These are phyloP conservation scores for Engraulis encrasicolus DNA, from an alignment of 2,113 vertebrate genomes.

Conservation along the genomic window DNA sequence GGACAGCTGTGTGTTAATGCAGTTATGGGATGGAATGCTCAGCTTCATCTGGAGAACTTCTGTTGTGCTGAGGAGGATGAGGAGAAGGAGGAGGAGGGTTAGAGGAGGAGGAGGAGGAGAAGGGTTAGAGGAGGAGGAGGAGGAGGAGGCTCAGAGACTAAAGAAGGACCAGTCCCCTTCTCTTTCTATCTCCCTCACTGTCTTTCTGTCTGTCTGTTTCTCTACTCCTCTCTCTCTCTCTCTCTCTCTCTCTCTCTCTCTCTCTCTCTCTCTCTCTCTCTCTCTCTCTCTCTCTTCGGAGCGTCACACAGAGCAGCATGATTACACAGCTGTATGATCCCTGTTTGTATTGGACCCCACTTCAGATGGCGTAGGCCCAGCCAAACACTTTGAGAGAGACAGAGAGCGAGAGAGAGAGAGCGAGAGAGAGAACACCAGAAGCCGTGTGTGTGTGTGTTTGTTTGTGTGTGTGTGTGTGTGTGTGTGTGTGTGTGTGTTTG, in stretches of 20 bases:
- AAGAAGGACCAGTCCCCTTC: no score
- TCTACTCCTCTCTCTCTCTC: no score
- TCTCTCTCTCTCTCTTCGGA: no score
- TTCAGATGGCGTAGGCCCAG: not conserved
- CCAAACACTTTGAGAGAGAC: not conserved
- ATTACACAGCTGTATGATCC: not conserved
- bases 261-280: no score
- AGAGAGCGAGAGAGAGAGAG: not conserved
- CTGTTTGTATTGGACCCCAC: not conserved
- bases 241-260: no score
- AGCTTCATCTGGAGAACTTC: not conserved
- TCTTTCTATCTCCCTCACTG: no score
- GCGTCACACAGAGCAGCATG: not conserved
- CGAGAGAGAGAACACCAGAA: no score
- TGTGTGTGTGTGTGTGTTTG: not conserved
- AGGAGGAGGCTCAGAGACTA: not conserved
- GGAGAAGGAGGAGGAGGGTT: no score
- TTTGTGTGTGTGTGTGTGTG: not conserved
- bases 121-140: no score
- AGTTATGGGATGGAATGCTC: conserved; percentile 4
- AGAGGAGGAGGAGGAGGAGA: not conserved
- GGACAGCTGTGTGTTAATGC: not conserved
- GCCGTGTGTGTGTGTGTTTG: no score
- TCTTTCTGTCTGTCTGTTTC: no score
- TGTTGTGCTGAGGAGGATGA: no score